A percentile compares a stretch with the other conserved stretches of the same genome.
Evolutionary conservation across 2,113 vertebrate genomes (phyloP).

Genomic region (Dromaius novaehollandiae): DNA sequence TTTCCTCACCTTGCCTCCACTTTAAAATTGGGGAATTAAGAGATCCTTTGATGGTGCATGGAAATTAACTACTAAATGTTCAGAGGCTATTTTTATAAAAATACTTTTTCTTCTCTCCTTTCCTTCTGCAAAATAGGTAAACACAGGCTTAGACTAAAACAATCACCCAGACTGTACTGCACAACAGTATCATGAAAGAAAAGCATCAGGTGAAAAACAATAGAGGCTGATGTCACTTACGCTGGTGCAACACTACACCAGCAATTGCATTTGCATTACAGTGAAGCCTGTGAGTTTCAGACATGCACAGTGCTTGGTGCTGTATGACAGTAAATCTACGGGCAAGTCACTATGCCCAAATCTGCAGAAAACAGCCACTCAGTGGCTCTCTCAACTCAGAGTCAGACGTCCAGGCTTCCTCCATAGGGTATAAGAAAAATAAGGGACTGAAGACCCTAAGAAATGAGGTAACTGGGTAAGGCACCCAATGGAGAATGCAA

Average conservation of each 20-base stretch:
- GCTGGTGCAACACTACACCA: neutral
- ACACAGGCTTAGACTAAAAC: neutral
- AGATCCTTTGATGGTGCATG: neutral
- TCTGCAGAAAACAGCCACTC: neutral
- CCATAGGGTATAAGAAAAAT: neutral
- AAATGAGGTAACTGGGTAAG: neutral
- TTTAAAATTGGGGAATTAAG: neutral
- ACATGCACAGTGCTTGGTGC: accelerated
- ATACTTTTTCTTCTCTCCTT: neutral
- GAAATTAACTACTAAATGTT: neutral
- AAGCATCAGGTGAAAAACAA: neutral
- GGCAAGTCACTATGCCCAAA: neutral
- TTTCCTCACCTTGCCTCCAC: neutral
- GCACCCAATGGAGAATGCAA: neutral
- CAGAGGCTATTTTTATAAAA: neutral
- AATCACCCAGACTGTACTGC: neutral
- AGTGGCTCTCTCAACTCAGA: neutral
- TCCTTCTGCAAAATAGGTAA: neutral
- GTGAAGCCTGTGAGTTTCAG: neutral
- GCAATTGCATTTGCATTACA: neutral
- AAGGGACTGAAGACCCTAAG: neutral
- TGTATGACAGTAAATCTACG: neutral
- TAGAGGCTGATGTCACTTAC: neutral
- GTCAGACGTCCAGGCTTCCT: neutral
- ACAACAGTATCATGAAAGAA: neutral